Evolutionary conservation across 2,797 vertebrate genomes (phyloP), one percentile per base, ranked within the genome.

Genomic region (Siniperca undulata): DNA sequence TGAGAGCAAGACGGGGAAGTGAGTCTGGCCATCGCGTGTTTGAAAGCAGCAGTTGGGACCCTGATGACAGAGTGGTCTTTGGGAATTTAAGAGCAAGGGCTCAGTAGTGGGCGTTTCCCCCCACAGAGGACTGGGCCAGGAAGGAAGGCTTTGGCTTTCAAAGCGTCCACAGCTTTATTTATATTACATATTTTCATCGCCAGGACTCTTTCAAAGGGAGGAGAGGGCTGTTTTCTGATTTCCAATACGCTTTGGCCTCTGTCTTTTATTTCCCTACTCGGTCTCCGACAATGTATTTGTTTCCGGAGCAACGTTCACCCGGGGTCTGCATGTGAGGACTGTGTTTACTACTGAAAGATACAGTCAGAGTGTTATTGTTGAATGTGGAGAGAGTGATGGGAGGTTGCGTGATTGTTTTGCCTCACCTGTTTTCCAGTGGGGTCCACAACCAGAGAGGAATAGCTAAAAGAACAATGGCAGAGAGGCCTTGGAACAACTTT

Each of bases 101-200:
- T 89, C 92, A 85, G 89, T 91, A 94, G 94, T 93, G 87, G 84
- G 91, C 91, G 93, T 93, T 92, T 93, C 94, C 89, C 91, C 86
- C 93, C 87, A 4, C 90, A 92, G 94, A 95, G 93, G 93, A 94
- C 93, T 74, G 87, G 84, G 93, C 88, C 96, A 96, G 95, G 96
- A 97, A 97, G 95, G 95, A 96, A 96, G 95, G 93, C 93, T 96
- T 96, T 95, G 93, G 88, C 94, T 96, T 96, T 96, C 95, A 96
- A 96, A 96, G 95, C 90, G 84, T 92, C 91, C 92, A 89, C 84
- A 88, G 93, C 94, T 95, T 96, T 96, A 96, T 97, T 97, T 97
- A 96, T 95, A 96, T 95, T 96, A 94, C 94, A 95, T 93, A 95
- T 96, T 96, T 96, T 96, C 96, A 96, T 94, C 95, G 69, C 93